These are phyloP conservation scores for Hyposoter didymator DNA, from an alignment of 2,888 invertebrate species.

Conservation along the genomic window DNA sequence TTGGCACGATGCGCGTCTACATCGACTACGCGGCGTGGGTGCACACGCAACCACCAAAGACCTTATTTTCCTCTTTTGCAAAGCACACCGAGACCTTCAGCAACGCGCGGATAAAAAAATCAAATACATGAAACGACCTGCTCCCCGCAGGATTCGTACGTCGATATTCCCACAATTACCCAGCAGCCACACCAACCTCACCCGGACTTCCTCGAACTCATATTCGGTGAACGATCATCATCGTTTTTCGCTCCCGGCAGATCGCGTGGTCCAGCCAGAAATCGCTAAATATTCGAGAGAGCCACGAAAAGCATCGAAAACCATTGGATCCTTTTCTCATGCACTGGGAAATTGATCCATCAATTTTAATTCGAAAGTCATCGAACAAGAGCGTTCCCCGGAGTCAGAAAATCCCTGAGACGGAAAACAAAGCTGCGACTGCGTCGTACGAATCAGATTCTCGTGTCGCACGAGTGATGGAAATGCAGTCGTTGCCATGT, in stretches of 20 bases:
- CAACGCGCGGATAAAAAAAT: constrained; percentile 25
- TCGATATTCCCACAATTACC: constrained; percentile 81
- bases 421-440: too few relatives aligned
- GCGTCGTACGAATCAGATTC: too few relatives aligned
- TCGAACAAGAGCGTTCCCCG: too few relatives aligned
- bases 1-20: constrained; percentile 66
- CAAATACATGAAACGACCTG: constrained; percentile 40
- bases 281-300: constrained; percentile 6
- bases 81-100: constrained; percentile 55
- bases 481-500: too few relatives aligned
- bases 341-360: too few relatives aligned
- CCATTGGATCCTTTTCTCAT: too few relatives aligned
- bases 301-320: not conserved
- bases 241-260: constrained; percentile 54
- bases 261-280: constrained; percentile 31
- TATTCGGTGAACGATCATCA: constrained; percentile 82
- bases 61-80: constrained; percentile 42
- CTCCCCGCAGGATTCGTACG: constrained; percentile 73
- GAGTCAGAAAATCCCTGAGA: too few relatives aligned
- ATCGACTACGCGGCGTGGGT: constrained; percentile 75
- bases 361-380: too few relatives aligned
- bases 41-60: constrained; percentile 78
- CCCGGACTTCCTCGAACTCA: constrained; percentile 75
- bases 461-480: too few relatives aligned
- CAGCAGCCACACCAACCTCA: constrained; percentile 61